These are phyloP conservation scores for Rissa tridactyla DNA, from an alignment of 2,113 vertebrate genomes.

Conservation along the genomic window DNA sequence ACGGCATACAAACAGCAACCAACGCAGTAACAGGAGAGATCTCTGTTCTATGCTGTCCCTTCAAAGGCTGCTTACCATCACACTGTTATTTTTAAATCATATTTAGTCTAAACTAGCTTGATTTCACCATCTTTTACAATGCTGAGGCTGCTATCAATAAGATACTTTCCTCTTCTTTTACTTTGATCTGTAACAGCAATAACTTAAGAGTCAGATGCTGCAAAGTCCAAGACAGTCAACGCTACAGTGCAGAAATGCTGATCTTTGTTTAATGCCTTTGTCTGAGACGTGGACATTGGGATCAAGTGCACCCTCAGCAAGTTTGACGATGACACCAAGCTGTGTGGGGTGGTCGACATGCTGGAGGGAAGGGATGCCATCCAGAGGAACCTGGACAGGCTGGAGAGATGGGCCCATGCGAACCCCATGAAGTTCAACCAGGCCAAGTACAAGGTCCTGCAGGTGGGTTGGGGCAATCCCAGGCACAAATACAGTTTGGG, in stretches of 20 bases:
- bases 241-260: accelerated
- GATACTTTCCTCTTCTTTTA: neutral
- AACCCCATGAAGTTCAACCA: neutral
- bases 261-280: neutral
- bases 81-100: neutral
- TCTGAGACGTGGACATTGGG: neutral
- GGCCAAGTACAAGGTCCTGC: neutral
- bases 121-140: neutral
- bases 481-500: neutral
- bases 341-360: neutral
- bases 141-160: neutral
- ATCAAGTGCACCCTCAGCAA: neutral
- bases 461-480: neutral
- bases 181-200: neutral
- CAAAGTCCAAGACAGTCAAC: neutral
- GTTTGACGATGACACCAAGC: neutral
- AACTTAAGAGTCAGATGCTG: neutral
- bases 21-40: neutral
- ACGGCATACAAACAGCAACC: neutral
- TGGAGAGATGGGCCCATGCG: neutral
- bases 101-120: neutral
- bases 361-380: neutral
- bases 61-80: neutral
- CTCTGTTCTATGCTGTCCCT: neutral
- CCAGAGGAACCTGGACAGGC: neutral